Percentiles rank a stretch among this genome's conserved stretches.
These are phyloP conservation scores for Corythaixoides concolor DNA, from an alignment of 2,113 vertebrate genomes.

Conservation along the genomic window DNA sequence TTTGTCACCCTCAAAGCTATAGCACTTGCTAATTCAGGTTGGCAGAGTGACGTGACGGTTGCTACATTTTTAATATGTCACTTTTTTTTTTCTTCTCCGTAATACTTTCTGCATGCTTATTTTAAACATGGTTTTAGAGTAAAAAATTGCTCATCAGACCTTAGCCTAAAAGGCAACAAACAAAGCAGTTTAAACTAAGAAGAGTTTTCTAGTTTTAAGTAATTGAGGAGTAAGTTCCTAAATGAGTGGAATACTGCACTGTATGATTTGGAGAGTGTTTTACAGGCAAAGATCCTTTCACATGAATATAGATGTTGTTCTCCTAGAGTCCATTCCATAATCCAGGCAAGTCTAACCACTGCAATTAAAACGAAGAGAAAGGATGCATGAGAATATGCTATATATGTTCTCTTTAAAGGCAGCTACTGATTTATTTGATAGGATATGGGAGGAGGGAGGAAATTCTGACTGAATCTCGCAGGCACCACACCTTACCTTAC, in stretches of 20 bases:
- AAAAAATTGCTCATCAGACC: background rate
- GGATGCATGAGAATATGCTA: background rate
- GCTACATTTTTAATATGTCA: conserved; percentile 51
- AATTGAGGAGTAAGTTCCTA: background rate
- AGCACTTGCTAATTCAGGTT: conserved; percentile 99
- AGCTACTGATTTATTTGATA: conserved; percentile 14
- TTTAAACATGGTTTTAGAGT: background rate
- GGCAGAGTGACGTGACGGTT: conserved; percentile 60
- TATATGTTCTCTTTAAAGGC: conserved; percentile 8
- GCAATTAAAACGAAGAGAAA: conserved; percentile 17
- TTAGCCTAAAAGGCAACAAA: conserved; percentile 12
- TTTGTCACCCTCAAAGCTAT: conserved; percentile 99
- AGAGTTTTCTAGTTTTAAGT: background rate
- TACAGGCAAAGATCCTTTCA: conserved; percentile 1
- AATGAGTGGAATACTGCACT: background rate
- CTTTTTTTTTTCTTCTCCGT: background rate
- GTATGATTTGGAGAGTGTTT: background rate
- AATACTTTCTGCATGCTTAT: background rate
- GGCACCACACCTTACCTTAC: background rate
- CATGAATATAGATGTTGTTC: conserved; percentile 13
- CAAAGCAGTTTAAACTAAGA: background rate
- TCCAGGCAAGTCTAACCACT: conserved; percentile 17
- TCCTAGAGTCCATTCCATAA: conserved; percentile 30
- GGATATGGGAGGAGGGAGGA: background rate
- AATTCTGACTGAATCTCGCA: background rate